These are phyloP conservation scores for Archegozetes longisetosus DNA, from an alignment of 1,140 invertebrate genomes.

Conservation along the genomic window DNA sequence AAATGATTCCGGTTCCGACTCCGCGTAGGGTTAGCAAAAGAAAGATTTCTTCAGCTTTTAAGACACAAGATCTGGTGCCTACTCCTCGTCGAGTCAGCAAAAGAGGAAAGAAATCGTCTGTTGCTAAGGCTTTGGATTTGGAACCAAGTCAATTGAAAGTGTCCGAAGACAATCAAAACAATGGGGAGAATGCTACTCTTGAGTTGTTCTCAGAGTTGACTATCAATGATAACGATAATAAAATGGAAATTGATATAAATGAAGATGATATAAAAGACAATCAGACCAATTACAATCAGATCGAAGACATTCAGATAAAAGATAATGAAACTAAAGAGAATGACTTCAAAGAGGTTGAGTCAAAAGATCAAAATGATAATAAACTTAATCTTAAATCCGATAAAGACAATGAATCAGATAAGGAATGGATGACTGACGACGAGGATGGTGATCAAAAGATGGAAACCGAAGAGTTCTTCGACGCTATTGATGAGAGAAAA, in stretches of 20 bases:
- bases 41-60: too few relatives aligned
- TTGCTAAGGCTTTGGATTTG: not conserved
- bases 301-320: not conserved
- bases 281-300: not conserved
- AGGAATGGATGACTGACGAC: slow-evolving; percentile 1
- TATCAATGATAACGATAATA: not conserved
- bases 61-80: not conserved
- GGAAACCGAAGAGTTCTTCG: not conserved
- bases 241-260: not conserved
- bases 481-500: not conserved
- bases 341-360: not conserved
- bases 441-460: not conserved
- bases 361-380: not conserved
- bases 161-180: not conserved
- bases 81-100: not conserved
- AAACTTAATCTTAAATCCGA: not conserved
- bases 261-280: not conserved
- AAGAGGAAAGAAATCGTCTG: not conserved
- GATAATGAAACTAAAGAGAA: not conserved
- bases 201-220: not conserved
- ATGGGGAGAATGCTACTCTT: not conserved
- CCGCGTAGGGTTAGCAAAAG: not conserved
- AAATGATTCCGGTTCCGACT: not conserved
- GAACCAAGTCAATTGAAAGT: not conserved
- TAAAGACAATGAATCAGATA: not conserved